Base-by-base conservation (phyloP, 2,797 vertebrate genomes). In the Sebastolobus alascanus region DNA sequence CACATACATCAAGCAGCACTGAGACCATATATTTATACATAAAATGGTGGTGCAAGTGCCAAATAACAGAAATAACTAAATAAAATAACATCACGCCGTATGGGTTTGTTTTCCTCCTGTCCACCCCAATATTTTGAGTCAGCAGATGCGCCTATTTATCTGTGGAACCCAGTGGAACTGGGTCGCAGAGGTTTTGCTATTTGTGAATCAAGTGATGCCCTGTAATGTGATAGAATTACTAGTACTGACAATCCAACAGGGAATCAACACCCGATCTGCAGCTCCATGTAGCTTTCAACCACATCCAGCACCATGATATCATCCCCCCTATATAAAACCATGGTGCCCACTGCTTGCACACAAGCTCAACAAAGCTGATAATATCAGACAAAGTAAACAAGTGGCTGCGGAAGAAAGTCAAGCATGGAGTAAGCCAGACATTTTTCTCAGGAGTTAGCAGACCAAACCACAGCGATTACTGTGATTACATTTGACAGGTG, bases 291-390 rank as follows among this genome's bases (percentile, higher is more conserved):
- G 59, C 68, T 72, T 52, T 69, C 27, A 76, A 79, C 35, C 20
- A 16, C 63, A 68, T 82, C 84, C 73, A 79, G 55, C 72, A 54
- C 50, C 22, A 66, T 83, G 80, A 83, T 38, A 71, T 60, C 69
- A 46, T n/a, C 7, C 29, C 14, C 29, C 37, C 6, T 11, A 37
- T 11, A 37, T 64, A 70, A 71, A 71, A 54, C 59, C 37, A 46
- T 46, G 64, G 38, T 66, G 61, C 61, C 74, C 35, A 60, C 76
- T 75, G 69, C 72, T 65, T 71, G 60, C 69, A 52, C 71, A 78
- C n/a, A 71, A 52, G 54, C 55, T 60, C 78, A 75, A 80, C 64
- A 81, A 84, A 76, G 79, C 79, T 84, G 78, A 84, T 84, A 79
- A 75, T 75, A 77, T 84, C 69, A 82, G 58, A 43, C 68, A 74